These are phyloP conservation scores for Carassius auratus DNA, from an alignment of 2,113 vertebrate genomes.

Conservation along the genomic window DNA sequence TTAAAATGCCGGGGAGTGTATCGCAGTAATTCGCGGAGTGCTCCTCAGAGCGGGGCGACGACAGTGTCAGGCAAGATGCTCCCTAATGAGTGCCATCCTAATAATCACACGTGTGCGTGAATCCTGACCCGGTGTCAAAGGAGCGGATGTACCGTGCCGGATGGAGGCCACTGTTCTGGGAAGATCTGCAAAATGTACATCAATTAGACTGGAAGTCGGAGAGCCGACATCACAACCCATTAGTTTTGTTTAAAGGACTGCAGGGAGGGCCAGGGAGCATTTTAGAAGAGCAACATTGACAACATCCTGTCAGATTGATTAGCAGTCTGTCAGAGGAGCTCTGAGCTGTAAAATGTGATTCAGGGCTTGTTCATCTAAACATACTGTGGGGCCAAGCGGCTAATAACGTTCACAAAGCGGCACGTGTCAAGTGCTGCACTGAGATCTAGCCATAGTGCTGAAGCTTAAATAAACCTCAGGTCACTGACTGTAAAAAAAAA, in stretches of 20 bases:
- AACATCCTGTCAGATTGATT: conserved; percentile 86
- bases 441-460: conserved; percentile 10
- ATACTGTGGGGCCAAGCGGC: conserved; percentile 19
- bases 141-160: conserved; percentile 79
- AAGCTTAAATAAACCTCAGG: conserved; percentile 41
- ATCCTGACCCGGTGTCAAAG: conserved; percentile 87
- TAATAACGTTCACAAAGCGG: conserved; percentile 35
- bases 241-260: conserved; percentile 73
- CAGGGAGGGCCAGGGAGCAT: conserved; percentile 72
- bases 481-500: conserved; percentile 15
- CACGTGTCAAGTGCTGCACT: conserved; percentile 14
- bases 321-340: conserved; percentile 72
- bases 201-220: conserved; percentile 85
- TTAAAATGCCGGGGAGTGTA: conserved; percentile 82
- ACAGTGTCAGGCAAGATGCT: conserved; percentile 80
- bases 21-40: conserved; percentile 56
- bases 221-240: conserved; percentile 80
- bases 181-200: conserved; percentile 83
- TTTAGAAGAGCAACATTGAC: conserved; percentile 78
- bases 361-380: conserved; percentile 41
- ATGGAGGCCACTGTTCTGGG: conserved; percentile 77
- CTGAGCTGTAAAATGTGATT: conserved; percentile 67
- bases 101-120: conserved; percentile 87
- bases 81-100: conserved; percentile 86
- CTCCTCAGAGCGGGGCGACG: conserved; percentile 27